Percentiles rank a stretch among this genome's conserved stretches.
These are phyloP conservation scores for Leiothrix lutea DNA, from an alignment of 2,113 vertebrate genomes.

Conservation along the genomic window DNA sequence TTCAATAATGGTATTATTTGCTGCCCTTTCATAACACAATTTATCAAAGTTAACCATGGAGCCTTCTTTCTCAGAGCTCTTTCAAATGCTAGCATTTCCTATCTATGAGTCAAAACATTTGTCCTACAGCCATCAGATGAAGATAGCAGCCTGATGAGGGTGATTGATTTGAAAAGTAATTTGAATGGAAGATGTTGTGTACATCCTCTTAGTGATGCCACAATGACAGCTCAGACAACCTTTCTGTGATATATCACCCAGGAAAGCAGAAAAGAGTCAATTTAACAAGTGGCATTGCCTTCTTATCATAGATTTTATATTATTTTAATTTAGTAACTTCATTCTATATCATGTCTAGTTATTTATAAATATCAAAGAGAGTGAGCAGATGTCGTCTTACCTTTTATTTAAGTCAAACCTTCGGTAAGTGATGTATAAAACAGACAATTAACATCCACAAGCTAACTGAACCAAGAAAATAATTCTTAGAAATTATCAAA, in stretches of 20 bases:
- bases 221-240: slow-evolving; percentile 54
- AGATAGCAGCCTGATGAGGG: slow-evolving; percentile 42
- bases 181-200: slow-evolving; percentile 60
- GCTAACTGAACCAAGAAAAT: not conserved
- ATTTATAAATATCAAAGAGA: slow-evolving; percentile 10
- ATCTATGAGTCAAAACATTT: slow-evolving; percentile 56
- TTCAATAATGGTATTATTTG: slow-evolving; percentile 8
- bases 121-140: slow-evolving; percentile 43
- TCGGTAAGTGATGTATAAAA: not conserved
- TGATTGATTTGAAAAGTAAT: slow-evolving; percentile 63
- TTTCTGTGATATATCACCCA: slow-evolving; percentile 35
- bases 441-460: not conserved
- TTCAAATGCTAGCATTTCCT: slow-evolving; percentile 41
- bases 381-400: not conserved
- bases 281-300: slow-evolving; percentile 61
- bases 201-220: slow-evolving; percentile 49
- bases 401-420: not conserved
- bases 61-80: not conserved
- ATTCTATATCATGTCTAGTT: not conserved
- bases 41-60: slow-evolving; percentile 24
- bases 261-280: slow-evolving; percentile 12
- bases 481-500: not conserved
- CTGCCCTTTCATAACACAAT: not conserved
- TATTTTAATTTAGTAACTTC: slow-evolving; percentile 14
- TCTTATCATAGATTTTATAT: slow-evolving; percentile 32